Conservation (phyloP, 2,797 vertebrate genomes). For the Petrocephalus schoutedeni region DNA sequence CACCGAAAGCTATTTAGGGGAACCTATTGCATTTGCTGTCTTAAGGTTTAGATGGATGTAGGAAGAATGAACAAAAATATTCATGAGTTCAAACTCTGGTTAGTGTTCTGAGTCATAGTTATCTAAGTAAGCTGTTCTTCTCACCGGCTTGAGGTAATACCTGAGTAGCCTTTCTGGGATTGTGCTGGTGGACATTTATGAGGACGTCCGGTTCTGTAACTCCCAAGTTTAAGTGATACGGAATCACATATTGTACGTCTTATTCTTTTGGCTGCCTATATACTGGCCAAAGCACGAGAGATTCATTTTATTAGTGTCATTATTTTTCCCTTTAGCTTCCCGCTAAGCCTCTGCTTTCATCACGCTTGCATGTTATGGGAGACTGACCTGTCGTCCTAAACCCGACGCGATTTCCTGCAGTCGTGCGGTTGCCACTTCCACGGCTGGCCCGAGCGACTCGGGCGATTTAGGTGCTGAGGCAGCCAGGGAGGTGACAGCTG, state of each 20-base stretch:
- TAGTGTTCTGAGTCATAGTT: not conserved
- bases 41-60: not conserved
- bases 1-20: not conserved
- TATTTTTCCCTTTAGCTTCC: not conserved
- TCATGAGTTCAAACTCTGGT: not conserved
- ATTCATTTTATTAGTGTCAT: not conserved
- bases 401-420: not conserved
- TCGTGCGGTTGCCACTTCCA: not conserved
- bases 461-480: not conserved
- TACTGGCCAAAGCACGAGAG: not conserved
- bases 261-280: not conserved
- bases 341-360: not conserved
- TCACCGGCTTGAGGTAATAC: not conserved
- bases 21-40: not conserved
- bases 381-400: not conserved
- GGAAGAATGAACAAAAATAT: not conserved
- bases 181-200: not conserved
- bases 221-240: not conserved
- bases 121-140: not conserved
- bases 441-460: not conserved
- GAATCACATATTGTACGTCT: not conserved
- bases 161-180: not conserved
- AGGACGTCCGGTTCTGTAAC: not conserved
- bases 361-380: not conserved
- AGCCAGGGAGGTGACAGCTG: not conserved